phyloP scores from a whole-genome alignment of 2,888 invertebrate genomes.

The Siphlonurus alternatus region DNA sequence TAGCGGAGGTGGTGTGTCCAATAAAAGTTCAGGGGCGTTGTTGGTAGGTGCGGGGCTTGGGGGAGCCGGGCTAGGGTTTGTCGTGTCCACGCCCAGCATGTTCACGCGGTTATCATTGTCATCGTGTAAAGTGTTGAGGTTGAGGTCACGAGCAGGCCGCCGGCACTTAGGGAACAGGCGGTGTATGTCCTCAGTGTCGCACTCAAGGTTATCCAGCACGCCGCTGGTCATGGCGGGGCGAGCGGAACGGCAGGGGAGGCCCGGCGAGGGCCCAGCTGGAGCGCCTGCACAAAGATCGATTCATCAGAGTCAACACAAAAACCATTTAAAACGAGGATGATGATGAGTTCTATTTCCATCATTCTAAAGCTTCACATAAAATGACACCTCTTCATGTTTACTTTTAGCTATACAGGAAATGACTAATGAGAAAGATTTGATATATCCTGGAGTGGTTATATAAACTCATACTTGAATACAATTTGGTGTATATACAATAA shows the following conservation, averaged over 20 bases:
- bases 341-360: too few species aligned
- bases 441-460: too few species aligned
- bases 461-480: too few species aligned
- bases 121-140: slow-evolving; percentile 31
- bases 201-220: slow-evolving; percentile 27
- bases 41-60: background rate
- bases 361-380: too few species aligned
- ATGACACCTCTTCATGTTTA: too few species aligned
- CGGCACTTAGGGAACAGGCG: slow-evolving; percentile 77
- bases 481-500: too few species aligned
- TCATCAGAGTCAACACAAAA: background rate
- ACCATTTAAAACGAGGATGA: too few species aligned
- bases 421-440: background rate
- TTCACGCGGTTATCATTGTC: slow-evolving; percentile 3
- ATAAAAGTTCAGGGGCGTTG: background rate
- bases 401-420: background rate
- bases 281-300: background rate
- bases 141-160: slow-evolving; percentile 38
- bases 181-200: slow-evolving; percentile 49
- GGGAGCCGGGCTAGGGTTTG: background rate
- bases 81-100: background rate
- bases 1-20: background rate
- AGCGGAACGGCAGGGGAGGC: slow-evolving; percentile 2
- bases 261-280: background rate
- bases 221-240: slow-evolving; percentile 21